Conservation (phyloP, 2,113 vertebrate genomes). For the Strix uralensis region DNA sequence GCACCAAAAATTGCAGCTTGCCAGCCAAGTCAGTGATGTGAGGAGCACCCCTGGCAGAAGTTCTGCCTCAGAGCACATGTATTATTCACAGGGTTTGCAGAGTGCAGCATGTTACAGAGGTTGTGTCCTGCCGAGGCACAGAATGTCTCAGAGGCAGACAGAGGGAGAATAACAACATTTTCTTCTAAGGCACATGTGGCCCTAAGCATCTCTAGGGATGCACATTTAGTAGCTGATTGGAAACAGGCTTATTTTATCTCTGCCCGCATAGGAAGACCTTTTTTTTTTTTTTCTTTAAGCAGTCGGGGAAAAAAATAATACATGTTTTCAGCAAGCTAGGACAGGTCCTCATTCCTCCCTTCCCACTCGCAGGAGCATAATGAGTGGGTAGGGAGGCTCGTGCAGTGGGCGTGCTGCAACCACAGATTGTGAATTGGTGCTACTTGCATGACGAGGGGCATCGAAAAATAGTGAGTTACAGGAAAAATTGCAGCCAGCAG, state of each 20-base stretch:
- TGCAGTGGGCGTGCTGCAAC: background rate
- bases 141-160: background rate
- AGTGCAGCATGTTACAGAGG: background rate
- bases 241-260: background rate
- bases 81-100: background rate
- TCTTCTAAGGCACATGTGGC: background rate
- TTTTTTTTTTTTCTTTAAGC: background rate
- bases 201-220: background rate
- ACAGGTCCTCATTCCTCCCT: background rate
- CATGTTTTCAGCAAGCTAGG: background rate
- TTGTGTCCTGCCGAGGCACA: background rate
- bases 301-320: background rate
- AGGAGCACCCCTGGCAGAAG: background rate
- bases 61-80: constrained; percentile 3
- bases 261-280: background rate
- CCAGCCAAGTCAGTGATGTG: background rate
- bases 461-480: background rate
- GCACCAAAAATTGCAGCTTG: background rate
- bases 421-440: background rate
- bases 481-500: background rate
- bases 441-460: background rate
- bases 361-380: background rate
- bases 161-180: background rate
- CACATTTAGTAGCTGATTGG: background rate
- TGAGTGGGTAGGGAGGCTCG: background rate